Base-by-base conservation (phyloP, 1,140 invertebrate genomes). In the Spodoptera litura region DNA sequence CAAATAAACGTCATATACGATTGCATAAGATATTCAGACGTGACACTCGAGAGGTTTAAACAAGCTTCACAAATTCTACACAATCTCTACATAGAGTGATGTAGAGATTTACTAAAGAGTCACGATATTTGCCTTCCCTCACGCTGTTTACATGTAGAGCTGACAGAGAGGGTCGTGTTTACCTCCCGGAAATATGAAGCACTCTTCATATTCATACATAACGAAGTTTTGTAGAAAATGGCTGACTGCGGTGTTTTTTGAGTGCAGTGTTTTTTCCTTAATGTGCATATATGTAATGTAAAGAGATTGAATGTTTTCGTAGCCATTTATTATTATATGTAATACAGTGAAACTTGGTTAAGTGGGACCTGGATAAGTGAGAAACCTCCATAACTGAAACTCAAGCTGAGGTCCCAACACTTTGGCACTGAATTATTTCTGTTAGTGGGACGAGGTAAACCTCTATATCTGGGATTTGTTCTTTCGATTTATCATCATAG, bases 131-230 rank as follows among this genome's bases (percentile, higher is more conserved):
- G 38, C 20, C n/a, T 38, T 49, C 35, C 15, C n/a, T 66, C 15
- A 6, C n/a, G 10, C 61, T 49, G 35, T 44, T n/a, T 66, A 11
- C n/a, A 49, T 38, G 49, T 66, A 66, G 11, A 49, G 55, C 15
- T 20, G n/a, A 20, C 15, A 20, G 55, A 56, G 38, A 44, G 38
- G 38, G 38, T 8, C 9, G 38, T 44, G 55, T 56, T 56, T 56
- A 20, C 55, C 20, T 10, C n/a, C 8, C 38, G 62, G 35, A 15
- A 25, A 11, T 12, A 38, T 66, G 62, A n/a, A 66, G 62, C 62
- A 49, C 62, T 66, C 62, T 66, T 66, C 62, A 66, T 66, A 66
- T 64, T 44, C 35, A 44, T 35, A 35, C 35, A 15, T 66, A 66
- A 66, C 38, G 11, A 51, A 66, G n/a, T 66, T 66, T 66, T 66